Conservation (phyloP, 2,888 invertebrate species). For the Aphidius colemani region DNA sequence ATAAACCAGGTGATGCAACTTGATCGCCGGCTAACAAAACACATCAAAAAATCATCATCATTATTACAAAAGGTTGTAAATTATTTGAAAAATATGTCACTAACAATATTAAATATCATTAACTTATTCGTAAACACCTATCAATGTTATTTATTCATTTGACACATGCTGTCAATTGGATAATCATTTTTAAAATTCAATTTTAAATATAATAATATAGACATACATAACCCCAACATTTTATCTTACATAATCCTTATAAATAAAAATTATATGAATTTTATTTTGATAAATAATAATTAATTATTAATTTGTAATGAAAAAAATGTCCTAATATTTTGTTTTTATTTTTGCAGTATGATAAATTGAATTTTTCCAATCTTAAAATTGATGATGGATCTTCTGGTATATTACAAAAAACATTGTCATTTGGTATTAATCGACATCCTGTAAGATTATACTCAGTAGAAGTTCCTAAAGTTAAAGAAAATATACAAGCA, state of each 20-base stretch:
- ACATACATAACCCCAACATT: slow-evolving; percentile 10
- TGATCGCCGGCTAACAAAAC: slow-evolving; percentile 61
- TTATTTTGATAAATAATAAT: no score
- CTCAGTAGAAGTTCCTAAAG: slow-evolving; percentile 8
- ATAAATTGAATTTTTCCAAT: neutral
- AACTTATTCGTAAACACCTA: neutral
- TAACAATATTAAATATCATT: neutral
- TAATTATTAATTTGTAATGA: no score
- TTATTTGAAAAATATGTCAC: slow-evolving; percentile 64
- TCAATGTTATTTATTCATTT: no score
- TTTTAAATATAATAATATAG: no score
- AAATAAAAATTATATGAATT: no score
- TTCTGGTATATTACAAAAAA: neutral
- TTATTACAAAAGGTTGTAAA: no score
- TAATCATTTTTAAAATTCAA: no score
- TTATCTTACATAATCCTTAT: no score
- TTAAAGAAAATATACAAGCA: slow-evolving; percentile 14
- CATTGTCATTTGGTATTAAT: neutral
- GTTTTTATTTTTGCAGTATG: slow-evolving; percentile 1
- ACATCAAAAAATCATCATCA: slow-evolving; percentile 58
- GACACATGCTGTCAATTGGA: neutral
- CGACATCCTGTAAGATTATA: slow-evolving; percentile 11
- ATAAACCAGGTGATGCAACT: slow-evolving; percentile 64
- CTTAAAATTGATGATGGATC: neutral
- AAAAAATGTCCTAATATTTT: no score